These are phyloP conservation scores for Parapsyche elsis DNA, from an alignment of 1,140 invertebrate genomes.

Conservation along the genomic window DNA sequence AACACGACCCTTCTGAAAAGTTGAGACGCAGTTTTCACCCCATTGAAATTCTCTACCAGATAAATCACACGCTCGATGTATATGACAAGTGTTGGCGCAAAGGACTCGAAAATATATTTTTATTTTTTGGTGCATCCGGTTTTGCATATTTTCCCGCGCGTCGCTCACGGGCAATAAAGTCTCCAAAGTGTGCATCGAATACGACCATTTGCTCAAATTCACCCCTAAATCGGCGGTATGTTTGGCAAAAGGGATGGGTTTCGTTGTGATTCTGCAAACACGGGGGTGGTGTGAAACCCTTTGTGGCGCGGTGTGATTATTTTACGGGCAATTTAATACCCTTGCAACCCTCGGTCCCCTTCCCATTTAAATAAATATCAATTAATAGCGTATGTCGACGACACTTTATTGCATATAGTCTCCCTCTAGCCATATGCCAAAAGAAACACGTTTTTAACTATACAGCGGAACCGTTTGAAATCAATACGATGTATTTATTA, in stretches of 20 bases:
- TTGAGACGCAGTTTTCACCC: too few species aligned
- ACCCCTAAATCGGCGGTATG: neutral
- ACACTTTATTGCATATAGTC: slow-evolving; percentile 10
- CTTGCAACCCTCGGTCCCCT: slow-evolving; percentile 1
- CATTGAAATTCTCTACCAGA: too few species aligned
- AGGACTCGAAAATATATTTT: too few species aligned
- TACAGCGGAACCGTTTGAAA: slow-evolving; percentile 16
- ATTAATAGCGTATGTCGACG: slow-evolving; percentile 52
- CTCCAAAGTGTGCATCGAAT: neutral
- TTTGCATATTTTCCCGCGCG: slow-evolving; percentile 20
- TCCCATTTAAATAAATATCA: slow-evolving; percentile 54
- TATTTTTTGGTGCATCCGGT: neutral
- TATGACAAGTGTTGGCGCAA: too few species aligned
- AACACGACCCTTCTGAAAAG: too few species aligned
- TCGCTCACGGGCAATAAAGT: slow-evolving; percentile 41
- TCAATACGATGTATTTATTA: neutral
- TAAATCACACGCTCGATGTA: too few species aligned
- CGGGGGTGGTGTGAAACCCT: slow-evolving; percentile 49
- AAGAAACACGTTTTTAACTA: neutral
- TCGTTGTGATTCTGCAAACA: slow-evolving; percentile 50
- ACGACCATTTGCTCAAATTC: slow-evolving; percentile 11
- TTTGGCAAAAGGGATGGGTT: slow-evolving; percentile 34
- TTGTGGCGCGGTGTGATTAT: slow-evolving; percentile 52
- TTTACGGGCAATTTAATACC: slow-evolving; percentile 54
- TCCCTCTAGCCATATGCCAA: slow-evolving; percentile 29